Conservation (phyloP, 2,888 invertebrate genomes). For the Drosophila ustulata region DNA sequence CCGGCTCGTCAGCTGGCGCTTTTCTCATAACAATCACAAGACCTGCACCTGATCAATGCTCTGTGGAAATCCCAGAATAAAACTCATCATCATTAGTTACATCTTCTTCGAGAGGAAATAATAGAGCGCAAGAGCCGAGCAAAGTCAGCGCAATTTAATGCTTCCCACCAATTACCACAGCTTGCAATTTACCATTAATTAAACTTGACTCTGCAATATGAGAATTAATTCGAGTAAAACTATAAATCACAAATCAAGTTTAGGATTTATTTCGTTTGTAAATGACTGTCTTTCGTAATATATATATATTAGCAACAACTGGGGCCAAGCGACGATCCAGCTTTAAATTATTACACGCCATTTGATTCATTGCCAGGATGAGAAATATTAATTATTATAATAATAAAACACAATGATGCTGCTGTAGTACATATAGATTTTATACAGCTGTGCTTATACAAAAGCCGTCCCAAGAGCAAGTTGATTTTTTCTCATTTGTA, state of each 20-base stretch:
- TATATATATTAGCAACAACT: background rate
- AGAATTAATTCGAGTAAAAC: background rate
- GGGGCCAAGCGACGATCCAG: background rate
- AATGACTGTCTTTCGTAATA: background rate
- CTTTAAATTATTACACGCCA: background rate
- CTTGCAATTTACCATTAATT: background rate
- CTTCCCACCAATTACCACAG: background rate
- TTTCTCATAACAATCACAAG: slow-evolving; percentile 20
- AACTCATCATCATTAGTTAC: slow-evolving; percentile 1
- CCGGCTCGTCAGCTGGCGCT: slow-evolving; percentile 1
- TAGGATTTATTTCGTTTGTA: background rate
- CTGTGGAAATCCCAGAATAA: slow-evolving; percentile 17
- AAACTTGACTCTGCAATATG: background rate
- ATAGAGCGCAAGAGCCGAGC: background rate
- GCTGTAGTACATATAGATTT: background rate
- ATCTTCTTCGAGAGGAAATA: background rate
- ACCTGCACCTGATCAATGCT: slow-evolving; percentile 16
- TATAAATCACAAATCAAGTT: background rate
- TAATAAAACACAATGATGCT: background rate
- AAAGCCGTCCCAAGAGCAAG: background rate
- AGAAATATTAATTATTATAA: background rate
- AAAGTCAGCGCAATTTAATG: background rate
- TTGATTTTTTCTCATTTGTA: slow-evolving; percentile 49
- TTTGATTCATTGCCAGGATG: background rate
- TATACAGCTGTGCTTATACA: background rate